A percentile compares a stretch with the other conserved stretches of the same genome.
phyloP scores from a whole-genome alignment of 2,113 vertebrate genomes.

The Hemichromis elongatus region DNA sequence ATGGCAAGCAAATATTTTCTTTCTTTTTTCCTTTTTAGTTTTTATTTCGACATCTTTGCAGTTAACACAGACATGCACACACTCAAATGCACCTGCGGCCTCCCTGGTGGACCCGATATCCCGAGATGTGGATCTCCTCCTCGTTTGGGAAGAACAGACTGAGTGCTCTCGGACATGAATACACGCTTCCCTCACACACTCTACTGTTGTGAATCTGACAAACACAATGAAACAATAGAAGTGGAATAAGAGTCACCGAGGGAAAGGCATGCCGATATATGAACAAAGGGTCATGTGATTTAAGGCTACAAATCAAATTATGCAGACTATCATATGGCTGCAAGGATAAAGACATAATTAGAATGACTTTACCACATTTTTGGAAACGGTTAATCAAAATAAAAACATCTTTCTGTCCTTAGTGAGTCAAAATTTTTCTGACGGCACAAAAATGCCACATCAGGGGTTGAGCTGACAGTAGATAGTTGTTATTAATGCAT shows the following conservation, averaged over 20 bases:
- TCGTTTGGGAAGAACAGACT: conserved; percentile 93
- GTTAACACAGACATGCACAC: neutral
- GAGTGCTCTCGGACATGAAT: conserved; percentile 86
- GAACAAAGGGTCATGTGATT: neutral
- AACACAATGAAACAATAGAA: neutral
- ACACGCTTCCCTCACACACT: conserved; percentile 82
- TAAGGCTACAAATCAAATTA: neutral
- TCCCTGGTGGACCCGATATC: conserved; percentile 87
- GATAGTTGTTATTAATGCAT: neutral
- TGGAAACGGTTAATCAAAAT: neutral
- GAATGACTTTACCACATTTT: neutral
- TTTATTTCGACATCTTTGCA: neutral
- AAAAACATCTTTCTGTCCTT: neutral
- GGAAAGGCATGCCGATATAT: neutral
- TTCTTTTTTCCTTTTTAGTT: neutral
- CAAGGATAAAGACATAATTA: neutral
- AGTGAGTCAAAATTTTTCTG: neutral
- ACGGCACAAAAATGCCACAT: neutral
- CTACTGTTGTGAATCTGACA: conserved; percentile 91
- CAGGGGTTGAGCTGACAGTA: neutral
- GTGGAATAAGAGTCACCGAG: neutral
- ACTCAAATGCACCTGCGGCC: conserved; percentile 77
- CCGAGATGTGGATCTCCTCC: conserved; percentile 90
- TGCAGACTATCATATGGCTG: neutral
- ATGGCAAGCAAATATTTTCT: neutral